phyloP scores from a whole-genome alignment of 2,797 vertebrate genomes.

The Epinephelus malabaricus region DNA sequence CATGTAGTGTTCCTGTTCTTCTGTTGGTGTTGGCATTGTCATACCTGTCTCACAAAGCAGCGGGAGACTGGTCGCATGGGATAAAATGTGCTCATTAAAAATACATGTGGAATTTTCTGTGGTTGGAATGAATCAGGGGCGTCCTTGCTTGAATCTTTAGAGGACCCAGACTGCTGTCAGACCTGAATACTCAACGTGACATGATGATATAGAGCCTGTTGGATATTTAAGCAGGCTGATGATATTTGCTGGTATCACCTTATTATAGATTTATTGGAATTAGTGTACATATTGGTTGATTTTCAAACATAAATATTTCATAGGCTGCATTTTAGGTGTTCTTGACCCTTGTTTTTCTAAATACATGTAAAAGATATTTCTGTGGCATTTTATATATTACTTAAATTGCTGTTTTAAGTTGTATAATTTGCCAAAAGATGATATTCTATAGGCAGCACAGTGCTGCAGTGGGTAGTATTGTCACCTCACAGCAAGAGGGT shows the following conservation, averaged over 20 bases:
- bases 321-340: neutral
- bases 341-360: neutral
- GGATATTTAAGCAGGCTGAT: neutral
- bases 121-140: slow-evolving; percentile 5
- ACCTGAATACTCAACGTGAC: neutral
- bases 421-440: neutral
- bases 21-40: neutral
- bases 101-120: slow-evolving; percentile 34
- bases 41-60: slow-evolving; percentile 31
- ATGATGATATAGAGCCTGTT: neutral
- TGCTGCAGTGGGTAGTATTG: too few relatives aligned
- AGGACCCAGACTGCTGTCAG: neutral
- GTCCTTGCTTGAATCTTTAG: slow-evolving; percentile 12
- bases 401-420: neutral
- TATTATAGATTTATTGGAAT: neutral
- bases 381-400: neutral
- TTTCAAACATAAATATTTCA: neutral
- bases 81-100: slow-evolving; percentile 32
- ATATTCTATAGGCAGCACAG: too few relatives aligned
- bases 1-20: slow-evolving; percentile 17
- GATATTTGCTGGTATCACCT: neutral
- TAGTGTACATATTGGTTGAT: neutral
- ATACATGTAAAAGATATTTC: neutral
- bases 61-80: slow-evolving; percentile 10
- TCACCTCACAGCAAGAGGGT: too few relatives aligned